Evolutionary conservation across 2,888 invertebrate species (phyloP), one percentile per base, ranked within the genome.

Genomic region (Oxycera nigricornis): DNA sequence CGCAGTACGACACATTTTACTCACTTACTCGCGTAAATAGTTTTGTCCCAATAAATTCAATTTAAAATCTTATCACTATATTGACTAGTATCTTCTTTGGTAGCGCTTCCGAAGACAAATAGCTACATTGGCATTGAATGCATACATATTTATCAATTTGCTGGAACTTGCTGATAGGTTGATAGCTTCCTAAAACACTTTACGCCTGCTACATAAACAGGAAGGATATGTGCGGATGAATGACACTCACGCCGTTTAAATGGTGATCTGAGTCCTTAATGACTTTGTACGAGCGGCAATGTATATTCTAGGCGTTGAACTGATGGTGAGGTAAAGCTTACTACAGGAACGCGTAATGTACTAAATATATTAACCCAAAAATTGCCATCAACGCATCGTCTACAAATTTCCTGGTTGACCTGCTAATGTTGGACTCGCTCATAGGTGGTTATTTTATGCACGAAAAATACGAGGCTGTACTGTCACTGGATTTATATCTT

Each of bases 161-260:
- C 7, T 6, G 28, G 9, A 59, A 55, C 24, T 24, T 55, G 55
- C 24, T 55, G 55, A 55, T 55, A 4, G 55, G 55, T 55, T 55
- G 55, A 55, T 55, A 4, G 55, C 55, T 55, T 22, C 55, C 3
- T 41, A 41, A 39, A 22, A 35, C n/a, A 35, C 24, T 17, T 41
- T 39, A 7, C 41, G 31, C 17, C 17, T 41, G 2, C 2, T 24
- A 41, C 62, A 62, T 62, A 20, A 24, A 65, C 26, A 35, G 39
- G 65, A 65, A 65, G 65, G 41, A 65, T 65, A 65, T 65, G 65
- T 65, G 65, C 65, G 41, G 65, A 41, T 39, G 39, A 41, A 41
- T 65, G 65, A 65, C 65, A 65, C 24, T 41, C 41, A 65, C 9
- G 22, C 24, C 65, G 20, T 30, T 31, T 28, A 14, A 7, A 39